Evolutionary conservation across 2,797 vertebrate genomes (phyloP).

Genomic region (Macropus fuliginosus): DNA sequence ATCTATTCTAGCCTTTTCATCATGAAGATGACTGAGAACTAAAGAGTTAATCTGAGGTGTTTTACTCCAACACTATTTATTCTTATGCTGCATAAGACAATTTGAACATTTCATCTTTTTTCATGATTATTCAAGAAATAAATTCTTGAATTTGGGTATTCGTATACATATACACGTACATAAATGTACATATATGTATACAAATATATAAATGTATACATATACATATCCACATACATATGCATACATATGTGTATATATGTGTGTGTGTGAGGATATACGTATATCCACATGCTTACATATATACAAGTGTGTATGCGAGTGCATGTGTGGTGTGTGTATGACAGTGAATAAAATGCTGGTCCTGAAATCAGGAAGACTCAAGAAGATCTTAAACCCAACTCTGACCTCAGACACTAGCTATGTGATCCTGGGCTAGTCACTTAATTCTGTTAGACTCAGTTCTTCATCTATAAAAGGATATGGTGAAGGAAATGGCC

Average conservation of each 20-base stretch:
- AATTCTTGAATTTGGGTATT: neutral
- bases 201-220: too few species aligned
- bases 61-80: neutral
- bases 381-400: neutral
- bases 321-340: too few species aligned
- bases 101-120: neutral
- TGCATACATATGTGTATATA: neutral
- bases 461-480: neutral
- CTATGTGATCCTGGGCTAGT: neutral
- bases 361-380: too few species aligned
- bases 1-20: neutral
- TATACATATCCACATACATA: too few species aligned
- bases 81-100: neutral
- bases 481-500: neutral
- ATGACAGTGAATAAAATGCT: neutral
- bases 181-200: neutral
- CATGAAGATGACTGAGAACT: neutral
- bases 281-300: neutral
- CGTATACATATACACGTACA: neutral
- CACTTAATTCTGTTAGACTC: neutral
- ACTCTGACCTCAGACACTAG: neutral
- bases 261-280: too few species aligned
- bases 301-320: neutral
- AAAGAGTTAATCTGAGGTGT: neutral
- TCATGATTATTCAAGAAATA: neutral